Evolutionary conservation across 2,113 vertebrate species (phyloP).

Genomic region (Numenius arquata): DNA sequence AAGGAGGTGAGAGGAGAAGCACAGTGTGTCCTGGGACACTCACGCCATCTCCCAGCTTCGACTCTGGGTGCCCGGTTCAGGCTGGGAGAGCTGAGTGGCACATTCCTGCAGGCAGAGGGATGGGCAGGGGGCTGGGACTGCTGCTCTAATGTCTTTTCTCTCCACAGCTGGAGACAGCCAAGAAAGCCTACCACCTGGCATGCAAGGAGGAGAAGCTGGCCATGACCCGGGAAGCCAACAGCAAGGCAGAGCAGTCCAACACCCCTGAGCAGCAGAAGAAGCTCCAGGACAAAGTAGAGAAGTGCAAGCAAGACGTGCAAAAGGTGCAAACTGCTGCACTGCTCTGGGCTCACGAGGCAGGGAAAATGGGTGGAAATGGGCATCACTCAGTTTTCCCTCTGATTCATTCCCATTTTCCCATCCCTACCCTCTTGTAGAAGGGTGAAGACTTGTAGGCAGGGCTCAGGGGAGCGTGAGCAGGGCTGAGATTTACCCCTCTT

Average conservation of each 20-base stretch:
- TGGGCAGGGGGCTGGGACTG: background rate
- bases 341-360: rapidly evolving
- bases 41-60: rapidly evolving
- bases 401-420: background rate
- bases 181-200: conserved; percentile 94
- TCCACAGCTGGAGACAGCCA: conserved; percentile 89
- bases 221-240: conserved; percentile 87
- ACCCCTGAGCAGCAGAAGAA: conserved; percentile 95
- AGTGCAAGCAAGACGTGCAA: conserved; percentile 92
- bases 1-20: conserved; percentile 85
- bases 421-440: background rate
- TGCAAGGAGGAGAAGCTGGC: conserved; percentile 98
- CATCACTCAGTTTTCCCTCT: rapidly evolving
- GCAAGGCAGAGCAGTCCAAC: conserved; percentile 91
- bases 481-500: background rate
- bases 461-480: background rate
- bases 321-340: conserved; percentile 75
- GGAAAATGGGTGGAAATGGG: background rate
- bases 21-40: rapidly evolving
- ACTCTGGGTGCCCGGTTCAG: background rate
- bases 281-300: conserved; percentile 96
- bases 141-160: background rate
- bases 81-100: rapidly evolving
- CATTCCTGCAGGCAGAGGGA: background rate
- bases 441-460: background rate